Conservation (phyloP, 2,797 vertebrate species). For the Malacoctenus gilli region DNA sequence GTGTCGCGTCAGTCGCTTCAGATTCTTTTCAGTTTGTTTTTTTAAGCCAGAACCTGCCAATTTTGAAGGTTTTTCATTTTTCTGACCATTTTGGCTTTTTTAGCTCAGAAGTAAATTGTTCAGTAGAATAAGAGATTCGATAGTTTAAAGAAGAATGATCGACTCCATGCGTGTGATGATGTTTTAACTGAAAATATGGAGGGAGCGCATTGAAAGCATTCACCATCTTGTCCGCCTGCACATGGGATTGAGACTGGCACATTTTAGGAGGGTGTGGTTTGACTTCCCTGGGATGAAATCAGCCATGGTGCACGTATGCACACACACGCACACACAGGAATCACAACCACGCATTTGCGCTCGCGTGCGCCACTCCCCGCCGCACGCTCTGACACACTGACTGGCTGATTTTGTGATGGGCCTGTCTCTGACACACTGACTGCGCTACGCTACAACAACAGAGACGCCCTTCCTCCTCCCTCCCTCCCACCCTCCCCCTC, state of each 20-base stretch:
- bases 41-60: too few species aligned
- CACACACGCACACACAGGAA: conserved; percentile 16
- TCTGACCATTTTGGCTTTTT: too few species aligned
- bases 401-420: conserved; percentile 72
- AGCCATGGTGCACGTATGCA: conserved; percentile 33
- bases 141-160: too few species aligned
- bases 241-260: conserved; percentile 34
- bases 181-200: too few species aligned
- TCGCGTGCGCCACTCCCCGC: conserved; percentile 42
- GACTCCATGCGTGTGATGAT: too few species aligned
- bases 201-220: background rate
- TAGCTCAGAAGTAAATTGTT: too few species aligned
- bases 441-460: conserved; percentile 65
- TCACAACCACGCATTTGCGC: conserved; percentile 44
- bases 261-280: conserved; percentile 70
- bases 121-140: too few species aligned
- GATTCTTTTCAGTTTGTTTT: too few species aligned
- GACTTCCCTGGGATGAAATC: conserved; percentile 50
- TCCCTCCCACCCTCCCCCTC: conserved; percentile 27
- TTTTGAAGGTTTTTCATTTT: too few species aligned
- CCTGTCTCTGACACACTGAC: conserved; percentile 76
- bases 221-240: background rate
- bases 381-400: conserved; percentile 64
- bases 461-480: conserved; percentile 50
- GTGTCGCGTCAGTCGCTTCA: too few species aligned